Base-by-base conservation (phyloP, 2,113 vertebrate genomes). In the Macquaria australasica region DNA sequence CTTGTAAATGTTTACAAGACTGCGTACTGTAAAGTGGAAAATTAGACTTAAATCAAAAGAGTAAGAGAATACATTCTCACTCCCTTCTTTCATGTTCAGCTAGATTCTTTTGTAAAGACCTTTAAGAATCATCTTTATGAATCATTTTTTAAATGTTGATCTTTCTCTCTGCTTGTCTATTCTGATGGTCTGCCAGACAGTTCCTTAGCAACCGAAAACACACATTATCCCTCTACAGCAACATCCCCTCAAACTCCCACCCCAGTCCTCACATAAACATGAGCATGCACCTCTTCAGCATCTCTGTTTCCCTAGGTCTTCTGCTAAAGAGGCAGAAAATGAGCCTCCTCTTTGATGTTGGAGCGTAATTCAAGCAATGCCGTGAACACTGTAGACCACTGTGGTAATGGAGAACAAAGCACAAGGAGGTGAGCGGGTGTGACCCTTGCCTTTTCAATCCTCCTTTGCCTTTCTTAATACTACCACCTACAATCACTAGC, bases 161-260 rank as follows among this genome's bases (percentile, higher is more conserved):
- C 73, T 83, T 88, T 89, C 73, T 83, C 56, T 80, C 28, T 87
- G 64, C 70, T 39, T 56, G 55, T 87, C 70, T 92, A 43, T 81
- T 88, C 58, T 83, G 84, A 89, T 48, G 64, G 68, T 87, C 82
- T 82, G 70, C 81, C 91, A 84, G 87, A 88, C 86, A 87, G 93
- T 94, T 93, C 76, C 93, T 93, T 85, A 91, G 93, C 93, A 94
- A 94, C 92, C 12, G 1, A 84, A 91, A 91, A 90, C 76, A 88
- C 87, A 84, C 58, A 90, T 89, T 84, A 88, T 87, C 81, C 85
- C 80, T 86, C 81, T 16, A 76, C 77, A 87, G 84, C 84, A 85
- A 51, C 83, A 77, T 80, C 75, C 75, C 63, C 77, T 73, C 74
- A 69, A 73, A 60, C 59, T 84, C 76, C 69, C 59, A 64, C 73